Conservation (phyloP, 1,140 invertebrate species). For the Zaprionus capensis region DNA sequence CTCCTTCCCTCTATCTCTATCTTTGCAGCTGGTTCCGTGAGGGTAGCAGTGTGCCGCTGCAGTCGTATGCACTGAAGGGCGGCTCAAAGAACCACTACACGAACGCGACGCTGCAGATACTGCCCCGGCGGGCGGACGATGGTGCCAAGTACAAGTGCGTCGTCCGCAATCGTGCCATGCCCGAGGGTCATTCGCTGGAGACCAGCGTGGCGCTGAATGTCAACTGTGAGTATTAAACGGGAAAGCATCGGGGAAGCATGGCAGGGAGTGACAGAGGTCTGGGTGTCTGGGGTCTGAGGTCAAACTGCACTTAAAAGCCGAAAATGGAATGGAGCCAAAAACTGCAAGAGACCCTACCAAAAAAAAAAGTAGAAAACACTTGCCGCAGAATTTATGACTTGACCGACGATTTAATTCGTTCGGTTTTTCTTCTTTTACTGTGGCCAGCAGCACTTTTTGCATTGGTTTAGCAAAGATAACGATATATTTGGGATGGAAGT, state of each 20-base stretch:
- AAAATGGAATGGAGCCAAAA: conserved; percentile 26
- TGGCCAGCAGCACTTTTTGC: conserved; percentile 14
- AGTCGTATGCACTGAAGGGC: conserved; percentile 88
- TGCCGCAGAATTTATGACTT: conserved; percentile 49
- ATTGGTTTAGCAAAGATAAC: background rate
- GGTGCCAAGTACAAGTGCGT: conserved; percentile 92
- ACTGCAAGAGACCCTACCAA: background rate
- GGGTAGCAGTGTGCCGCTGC: conserved; percentile 88
- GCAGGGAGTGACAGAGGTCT: background rate
- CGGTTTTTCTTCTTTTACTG: background rate
- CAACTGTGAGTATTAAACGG: conserved; percentile 90
- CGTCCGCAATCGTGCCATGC: conserved; percentile 94
- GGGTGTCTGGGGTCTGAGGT: background rate
- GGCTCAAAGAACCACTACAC: conserved; percentile 89
- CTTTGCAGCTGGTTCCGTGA: conserved; percentile 88
- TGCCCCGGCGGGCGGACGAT: conserved; percentile 93
- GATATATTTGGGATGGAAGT: background rate
- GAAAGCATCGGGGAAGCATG: background rate
- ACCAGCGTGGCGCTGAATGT: conserved; percentile 92
- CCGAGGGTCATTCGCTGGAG: conserved; percentile 91
- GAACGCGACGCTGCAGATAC: conserved; percentile 90
- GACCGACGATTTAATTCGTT: conserved; percentile 30
- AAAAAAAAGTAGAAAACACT: conserved; percentile 2
- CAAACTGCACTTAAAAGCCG: conserved; percentile 3
- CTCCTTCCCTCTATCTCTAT: conserved; percentile 22